These are phyloP conservation scores for Cuniculus paca DNA, from an alignment of 2,797 vertebrate species.

Conservation along the genomic window DNA sequence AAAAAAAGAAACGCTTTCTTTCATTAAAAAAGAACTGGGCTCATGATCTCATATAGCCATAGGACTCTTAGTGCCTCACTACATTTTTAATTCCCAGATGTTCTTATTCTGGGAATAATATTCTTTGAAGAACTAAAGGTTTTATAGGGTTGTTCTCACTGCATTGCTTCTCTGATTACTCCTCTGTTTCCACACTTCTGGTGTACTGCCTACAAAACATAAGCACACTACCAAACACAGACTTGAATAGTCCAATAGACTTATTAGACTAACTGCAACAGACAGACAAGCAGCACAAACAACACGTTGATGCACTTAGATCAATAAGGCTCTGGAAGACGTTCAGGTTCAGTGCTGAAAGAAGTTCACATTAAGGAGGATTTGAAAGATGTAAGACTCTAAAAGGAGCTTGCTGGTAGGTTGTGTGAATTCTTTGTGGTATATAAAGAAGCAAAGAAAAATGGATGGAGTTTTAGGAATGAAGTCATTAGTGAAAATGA, in stretches of 20 bases:
- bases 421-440: conserved; percentile 28
- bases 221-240: conserved; percentile 33
- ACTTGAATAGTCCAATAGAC: conserved; percentile 45
- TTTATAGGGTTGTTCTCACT: neutral
- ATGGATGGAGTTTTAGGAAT: conserved; percentile 35
- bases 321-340: conserved; percentile 75
- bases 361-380: conserved; percentile 62
- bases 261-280: conserved; percentile 73
- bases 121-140: neutral
- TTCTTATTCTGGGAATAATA: neutral
- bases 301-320: conserved; percentile 67
- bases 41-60: neutral
- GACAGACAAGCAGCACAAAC: conserved; percentile 72
- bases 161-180: conserved; percentile 44
- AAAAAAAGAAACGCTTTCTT: neutral
- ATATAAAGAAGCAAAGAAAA: conserved; percentile 27
- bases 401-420: conserved; percentile 11
- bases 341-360: conserved; percentile 71
- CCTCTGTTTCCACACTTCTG: conserved; percentile 56
- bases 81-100: neutral
- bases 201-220: conserved; percentile 13
- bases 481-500: conserved; percentile 69
- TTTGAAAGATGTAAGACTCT: conserved; percentile 60
- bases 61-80: neutral
- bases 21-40: neutral